Evolutionary conservation across 1,140 invertebrate species (phyloP).

Genomic region (Plectrocnemia conspersa): DNA sequence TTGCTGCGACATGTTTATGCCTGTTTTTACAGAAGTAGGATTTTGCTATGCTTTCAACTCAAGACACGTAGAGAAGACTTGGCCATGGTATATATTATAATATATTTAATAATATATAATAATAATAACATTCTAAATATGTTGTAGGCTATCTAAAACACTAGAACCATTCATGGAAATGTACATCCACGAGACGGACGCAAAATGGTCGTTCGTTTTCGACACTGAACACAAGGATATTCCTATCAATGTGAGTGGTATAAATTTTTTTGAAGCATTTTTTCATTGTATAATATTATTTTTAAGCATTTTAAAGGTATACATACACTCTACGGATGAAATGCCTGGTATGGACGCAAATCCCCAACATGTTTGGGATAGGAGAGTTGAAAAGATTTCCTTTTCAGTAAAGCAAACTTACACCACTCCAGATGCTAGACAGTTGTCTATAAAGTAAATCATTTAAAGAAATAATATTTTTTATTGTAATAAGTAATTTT

Average conservation of each 20-base stretch:
- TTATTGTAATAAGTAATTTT: constrained; percentile 4
- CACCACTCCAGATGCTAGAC: constrained; percentile 62
- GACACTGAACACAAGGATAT: constrained; percentile 48
- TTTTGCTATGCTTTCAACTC: constrained; percentile 68
- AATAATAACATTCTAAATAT: constrained; percentile 12
- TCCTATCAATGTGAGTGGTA: constrained; percentile 46
- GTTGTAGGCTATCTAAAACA: constrained; percentile 42
- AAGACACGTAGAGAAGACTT: constrained; percentile 48
- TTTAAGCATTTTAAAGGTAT: constrained; percentile 49
- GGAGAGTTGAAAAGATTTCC: constrained; percentile 55
- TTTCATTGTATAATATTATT: not conserved
- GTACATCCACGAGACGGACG: constrained; percentile 59
- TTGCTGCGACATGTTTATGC: constrained; percentile 57
- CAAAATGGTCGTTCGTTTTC: constrained; percentile 57
- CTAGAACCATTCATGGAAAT: constrained; percentile 47
- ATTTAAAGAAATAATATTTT: not conserved
- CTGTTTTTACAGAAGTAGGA: constrained; percentile 65
- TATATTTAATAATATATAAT: constrained; percentile 1
- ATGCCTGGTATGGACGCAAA: constrained; percentile 60
- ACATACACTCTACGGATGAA: constrained; percentile 63
- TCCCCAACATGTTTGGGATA: constrained; percentile 64
- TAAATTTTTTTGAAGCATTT: not conserved
- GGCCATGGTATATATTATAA: constrained; percentile 47
- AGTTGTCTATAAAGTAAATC: constrained; percentile 53
- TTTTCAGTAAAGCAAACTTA: constrained; percentile 69